These are phyloP conservation scores for Euborellia annulipes DNA, from an alignment of 1,140 invertebrate genomes.

Conservation along the genomic window DNA sequence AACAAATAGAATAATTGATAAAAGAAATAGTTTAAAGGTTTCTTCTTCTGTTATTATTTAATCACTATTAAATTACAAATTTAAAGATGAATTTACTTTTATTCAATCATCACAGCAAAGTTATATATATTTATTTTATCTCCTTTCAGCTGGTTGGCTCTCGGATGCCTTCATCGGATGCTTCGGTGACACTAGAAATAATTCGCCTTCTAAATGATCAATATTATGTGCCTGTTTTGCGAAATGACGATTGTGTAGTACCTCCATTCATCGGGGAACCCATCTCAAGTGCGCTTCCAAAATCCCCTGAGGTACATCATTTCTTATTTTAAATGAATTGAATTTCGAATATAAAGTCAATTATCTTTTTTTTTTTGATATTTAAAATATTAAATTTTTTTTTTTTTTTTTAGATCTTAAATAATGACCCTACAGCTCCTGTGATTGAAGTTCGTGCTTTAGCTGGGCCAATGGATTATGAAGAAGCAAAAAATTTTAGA, in stretches of 20 bases:
- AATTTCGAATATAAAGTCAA: neutral
- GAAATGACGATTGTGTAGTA: constrained; percentile 51
- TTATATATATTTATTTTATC: no score
- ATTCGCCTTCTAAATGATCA: constrained; percentile 44
- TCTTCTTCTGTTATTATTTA: no score
- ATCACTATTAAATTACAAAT: no score
- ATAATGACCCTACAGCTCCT: constrained; percentile 44
- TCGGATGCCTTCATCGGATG: constrained; percentile 29
- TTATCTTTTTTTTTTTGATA: constrained; percentile 7
- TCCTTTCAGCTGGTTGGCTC: constrained; percentile 50
- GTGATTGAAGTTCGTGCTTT: constrained; percentile 58
- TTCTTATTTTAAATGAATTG: constrained; percentile 1
- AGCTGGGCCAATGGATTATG: constrained; percentile 69
- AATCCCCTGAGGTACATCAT: constrained; percentile 2
- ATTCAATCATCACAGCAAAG: no score
- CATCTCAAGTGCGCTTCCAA: constrained; percentile 31
- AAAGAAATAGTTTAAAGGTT: no score
- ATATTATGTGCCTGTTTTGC: constrained; percentile 70
- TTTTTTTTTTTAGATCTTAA: constrained; percentile 35
- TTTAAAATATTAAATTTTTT: no score
- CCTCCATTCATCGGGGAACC: constrained; percentile 56
- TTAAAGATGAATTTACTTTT: no score
- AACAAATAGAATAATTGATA: no score
- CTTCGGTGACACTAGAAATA: constrained; percentile 36
- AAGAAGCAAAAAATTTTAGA: constrained; percentile 52